Evolutionary conservation across 2,797 vertebrate genomes (phyloP).

Genomic region (Acropternis orthonyx): DNA sequence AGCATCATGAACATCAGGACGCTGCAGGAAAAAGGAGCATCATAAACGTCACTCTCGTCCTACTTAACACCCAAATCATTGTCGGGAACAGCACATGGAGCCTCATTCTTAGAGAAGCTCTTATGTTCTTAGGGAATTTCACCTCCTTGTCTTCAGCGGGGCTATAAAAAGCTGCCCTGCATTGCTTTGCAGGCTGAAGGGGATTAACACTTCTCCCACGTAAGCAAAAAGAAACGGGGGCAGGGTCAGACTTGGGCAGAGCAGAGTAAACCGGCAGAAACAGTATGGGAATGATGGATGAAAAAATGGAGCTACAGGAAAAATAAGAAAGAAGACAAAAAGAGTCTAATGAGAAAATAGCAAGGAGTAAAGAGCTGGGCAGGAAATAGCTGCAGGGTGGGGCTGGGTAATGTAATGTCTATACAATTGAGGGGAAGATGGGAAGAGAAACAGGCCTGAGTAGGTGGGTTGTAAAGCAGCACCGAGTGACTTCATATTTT

Average conservation of each 20-base stretch:
- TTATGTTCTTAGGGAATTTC: not conserved
- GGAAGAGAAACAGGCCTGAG: not conserved
- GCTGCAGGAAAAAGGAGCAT: not conserved
- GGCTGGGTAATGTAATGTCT: not conserved
- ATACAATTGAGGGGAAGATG: not conserved
- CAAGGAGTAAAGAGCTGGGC: not conserved
- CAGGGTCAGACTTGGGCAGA: not conserved
- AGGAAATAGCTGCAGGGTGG: conserved; percentile 55
- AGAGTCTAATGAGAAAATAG: not conserved
- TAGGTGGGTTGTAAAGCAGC: conserved; percentile 3
- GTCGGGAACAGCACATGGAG: not conserved
- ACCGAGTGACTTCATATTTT: conserved; percentile 13
- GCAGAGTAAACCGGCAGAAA: not conserved
- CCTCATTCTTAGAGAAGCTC: not conserved
- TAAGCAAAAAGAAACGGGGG: not conserved
- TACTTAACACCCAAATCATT: not conserved
- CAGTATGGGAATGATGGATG: not conserved
- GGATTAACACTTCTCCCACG: not conserved
- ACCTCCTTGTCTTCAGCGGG: not conserved
- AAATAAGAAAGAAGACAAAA: not conserved
- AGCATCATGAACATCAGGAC: not conserved
- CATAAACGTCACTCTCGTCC: not conserved
- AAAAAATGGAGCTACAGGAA: not conserved
- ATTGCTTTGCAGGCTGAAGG: not conserved
- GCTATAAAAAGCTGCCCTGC: conserved; percentile 34